Percentiles rank a stretch among this genome's conserved stretches.
These are phyloP conservation scores for Tamias sibiricus DNA, from an alignment of 2,113 vertebrate species.

Conservation along the genomic window DNA sequence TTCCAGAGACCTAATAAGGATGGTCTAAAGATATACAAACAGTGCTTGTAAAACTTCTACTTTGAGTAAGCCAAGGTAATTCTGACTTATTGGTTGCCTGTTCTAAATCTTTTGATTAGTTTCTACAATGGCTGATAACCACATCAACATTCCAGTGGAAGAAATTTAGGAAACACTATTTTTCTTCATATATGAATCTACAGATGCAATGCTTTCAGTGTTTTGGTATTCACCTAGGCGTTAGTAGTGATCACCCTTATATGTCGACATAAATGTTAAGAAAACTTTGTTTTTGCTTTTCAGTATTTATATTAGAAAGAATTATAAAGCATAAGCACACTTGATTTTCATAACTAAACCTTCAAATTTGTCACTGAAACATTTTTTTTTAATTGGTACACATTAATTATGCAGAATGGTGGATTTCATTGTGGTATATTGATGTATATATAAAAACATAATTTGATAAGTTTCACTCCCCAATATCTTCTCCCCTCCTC, in stretches of 20 bases:
- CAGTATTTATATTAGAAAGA: conserved; percentile 50
- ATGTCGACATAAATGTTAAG: background rate
- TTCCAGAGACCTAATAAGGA: background rate
- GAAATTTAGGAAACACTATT: conserved; percentile 19
- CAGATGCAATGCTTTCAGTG: conserved; percentile 4
- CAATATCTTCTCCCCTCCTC: background rate
- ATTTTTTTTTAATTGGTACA: conserved; percentile 11
- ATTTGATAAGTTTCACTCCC: background rate
- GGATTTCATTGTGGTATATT: background rate
- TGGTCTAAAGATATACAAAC: background rate
- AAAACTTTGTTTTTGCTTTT: background rate
- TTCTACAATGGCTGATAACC: background rate
- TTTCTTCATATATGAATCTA: conserved; percentile 13
- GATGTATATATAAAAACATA: background rate
- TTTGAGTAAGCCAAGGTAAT: conserved; percentile 1
- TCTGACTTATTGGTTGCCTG: background rate
- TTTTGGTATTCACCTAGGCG: background rate
- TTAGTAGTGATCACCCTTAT: background rate
- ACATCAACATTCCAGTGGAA: background rate
- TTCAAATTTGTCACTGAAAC: conserved; percentile 44
- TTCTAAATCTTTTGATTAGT: background rate
- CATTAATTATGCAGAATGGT: background rate
- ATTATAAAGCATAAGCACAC: conserved; percentile 16
- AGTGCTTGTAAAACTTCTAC: background rate
- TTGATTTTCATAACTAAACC: conserved; percentile 57